A percentile compares a stretch with the other conserved stretches of the same genome.
These are phyloP conservation scores for Drosophila yooni DNA, from an alignment of 2,888 invertebrate genomes.

Conservation along the genomic window DNA sequence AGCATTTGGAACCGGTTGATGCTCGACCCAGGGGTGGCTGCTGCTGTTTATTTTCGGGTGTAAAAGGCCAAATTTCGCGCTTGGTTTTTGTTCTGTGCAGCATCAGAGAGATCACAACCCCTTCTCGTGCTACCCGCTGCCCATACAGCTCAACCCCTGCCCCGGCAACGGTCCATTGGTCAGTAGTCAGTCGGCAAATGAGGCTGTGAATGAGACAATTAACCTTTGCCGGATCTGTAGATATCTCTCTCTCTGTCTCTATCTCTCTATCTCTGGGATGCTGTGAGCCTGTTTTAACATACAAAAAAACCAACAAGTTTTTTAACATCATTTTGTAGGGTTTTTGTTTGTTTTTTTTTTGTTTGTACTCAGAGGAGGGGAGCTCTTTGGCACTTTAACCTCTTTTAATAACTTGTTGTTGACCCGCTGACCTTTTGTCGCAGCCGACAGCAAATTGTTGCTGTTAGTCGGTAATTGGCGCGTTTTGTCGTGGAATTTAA, in stretches of 20 bases:
- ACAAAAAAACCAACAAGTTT: conserved; percentile 49
- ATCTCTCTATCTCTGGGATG: conserved; percentile 46
- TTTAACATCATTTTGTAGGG: conserved; percentile 41
- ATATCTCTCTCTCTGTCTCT: conserved; percentile 25
- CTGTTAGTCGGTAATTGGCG: conserved; percentile 30
- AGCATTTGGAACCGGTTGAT: conserved; percentile 44
- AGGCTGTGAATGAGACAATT: conserved; percentile 48
- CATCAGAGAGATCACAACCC: conserved; percentile 51
- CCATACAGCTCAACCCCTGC: not conserved
- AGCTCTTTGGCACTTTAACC: conserved; percentile 20
- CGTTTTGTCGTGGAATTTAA: conserved; percentile 56
- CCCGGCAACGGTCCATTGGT: conserved; percentile 36
- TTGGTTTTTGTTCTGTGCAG: conserved; percentile 42
- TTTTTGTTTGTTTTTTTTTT: not conserved
- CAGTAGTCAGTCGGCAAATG: conserved; percentile 29
- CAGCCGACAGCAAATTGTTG: conserved; percentile 22
- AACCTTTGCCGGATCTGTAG: conserved; percentile 56
- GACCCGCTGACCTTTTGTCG: conserved; percentile 56
- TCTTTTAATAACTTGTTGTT: conserved; percentile 23
- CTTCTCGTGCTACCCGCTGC: not conserved
- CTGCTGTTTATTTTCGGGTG: conserved; percentile 52
- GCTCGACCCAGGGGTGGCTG: conserved; percentile 46
- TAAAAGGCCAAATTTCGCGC: conserved; percentile 61
- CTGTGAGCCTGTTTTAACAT: conserved; percentile 46
- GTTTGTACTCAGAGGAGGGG: not conserved